Base-by-base conservation (phyloP, 2,113 vertebrate genomes). In the Carlito syrichta region DNA sequence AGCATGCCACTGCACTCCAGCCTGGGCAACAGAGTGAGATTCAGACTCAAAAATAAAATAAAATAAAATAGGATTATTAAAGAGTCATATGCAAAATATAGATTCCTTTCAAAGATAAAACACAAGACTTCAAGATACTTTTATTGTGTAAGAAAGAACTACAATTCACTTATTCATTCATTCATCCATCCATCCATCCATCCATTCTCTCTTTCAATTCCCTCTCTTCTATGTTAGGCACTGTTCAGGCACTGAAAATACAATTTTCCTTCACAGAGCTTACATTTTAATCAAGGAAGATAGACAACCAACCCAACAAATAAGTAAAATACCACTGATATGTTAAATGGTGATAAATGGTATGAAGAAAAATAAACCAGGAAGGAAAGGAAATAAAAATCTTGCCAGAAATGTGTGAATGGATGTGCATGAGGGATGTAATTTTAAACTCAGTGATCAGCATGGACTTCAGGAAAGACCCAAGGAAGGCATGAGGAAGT, bases 41-140 rank as follows among this genome's bases (percentile, higher is more conserved):
- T n/a, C n/a, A n/a, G n/a, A n/a, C n/a, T n/a, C n/a, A n/a, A n/a
- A n/a, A n/a, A n/a, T n/a, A n/a, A n/a, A n/a, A n/a, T n/a, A n/a
- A 86, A 77, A 50, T 96, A 82, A 56, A 92, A 63, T 66, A 77
- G 23, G n/a, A 66, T 76, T 38, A 66, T 94, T 68, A 23, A 13
- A 62, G 19, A 93, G 40, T 71, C 50, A 16, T 63, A 27, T n/a
- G 45, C 4, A 79, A 82, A 97, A 90, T 94, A 63, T 60, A 82
- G 52, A 77, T 86, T 90, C 27, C 45, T 88, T 91, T 89, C 38
- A 58, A 94, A 94, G 45, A 85, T 74, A 69, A 92, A 91, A 54
- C 0, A 3, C 20, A 81, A 83, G 83, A 48, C 22, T 20, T 66
- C 27, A 63, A 68, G 43, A 32, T 95, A 79, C 87, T 87, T 23